Conservation (phyloP, 2,888 invertebrate species). For the Aquatica leii region DNA sequence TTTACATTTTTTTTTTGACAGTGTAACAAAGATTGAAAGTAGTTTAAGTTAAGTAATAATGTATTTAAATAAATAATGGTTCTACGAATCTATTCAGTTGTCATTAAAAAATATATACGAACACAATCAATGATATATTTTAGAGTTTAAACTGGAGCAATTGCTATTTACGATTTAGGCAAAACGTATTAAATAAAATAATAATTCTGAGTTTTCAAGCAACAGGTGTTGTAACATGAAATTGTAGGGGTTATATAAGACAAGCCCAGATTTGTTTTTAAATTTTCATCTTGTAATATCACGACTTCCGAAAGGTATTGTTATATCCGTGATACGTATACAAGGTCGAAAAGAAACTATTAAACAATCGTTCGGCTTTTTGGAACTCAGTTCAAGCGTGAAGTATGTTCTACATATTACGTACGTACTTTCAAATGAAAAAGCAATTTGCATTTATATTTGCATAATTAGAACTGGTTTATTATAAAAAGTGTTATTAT, state of each 20-base stretch:
- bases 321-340: not conserved
- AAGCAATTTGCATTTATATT: slow-evolving; percentile 6
- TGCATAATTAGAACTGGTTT: slow-evolving; percentile 2
- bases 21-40: no score
- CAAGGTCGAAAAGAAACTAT: slow-evolving; percentile 21
- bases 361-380: slow-evolving; percentile 25
- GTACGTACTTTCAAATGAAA: slow-evolving; percentile 20
- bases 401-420: slow-evolving; percentile 24
- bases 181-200: no score
- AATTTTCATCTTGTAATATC: not conserved
- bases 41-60: not conserved
- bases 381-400: slow-evolving; percentile 22
- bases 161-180: no score
- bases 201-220: no score
- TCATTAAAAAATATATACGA: no score
- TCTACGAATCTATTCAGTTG: no score
- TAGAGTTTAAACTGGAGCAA: no score
- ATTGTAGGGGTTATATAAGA: not conserved
- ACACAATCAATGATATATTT: no score
- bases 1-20: no score
- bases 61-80: not conserved
- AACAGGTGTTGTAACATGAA: slow-evolving; percentile 6
- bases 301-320: slow-evolving; percentile 12
- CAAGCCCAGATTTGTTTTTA: not conserved
- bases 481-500: no score